Percentiles rank a stretch among this genome's conserved stretches.
phyloP scores from a whole-genome alignment of 1,140 invertebrate species.

The Tachypleus tridentatus region DNA sequence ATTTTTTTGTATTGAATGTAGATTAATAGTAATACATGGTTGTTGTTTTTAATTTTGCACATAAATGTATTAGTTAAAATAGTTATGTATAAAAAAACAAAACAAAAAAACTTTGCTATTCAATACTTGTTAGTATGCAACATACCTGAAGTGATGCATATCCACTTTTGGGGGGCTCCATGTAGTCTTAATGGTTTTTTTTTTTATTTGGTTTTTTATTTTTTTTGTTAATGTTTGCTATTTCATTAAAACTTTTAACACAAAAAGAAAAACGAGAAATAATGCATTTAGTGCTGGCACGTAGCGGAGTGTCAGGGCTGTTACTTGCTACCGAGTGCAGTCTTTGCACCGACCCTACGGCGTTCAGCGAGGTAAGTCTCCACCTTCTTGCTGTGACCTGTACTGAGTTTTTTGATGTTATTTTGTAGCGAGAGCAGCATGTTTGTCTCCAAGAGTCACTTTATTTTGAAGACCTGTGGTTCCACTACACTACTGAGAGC shows the following conservation, averaged over 20 bases:
- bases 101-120: too few species aligned
- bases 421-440: conserved; percentile 87
- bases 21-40: too few species aligned
- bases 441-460: conserved; percentile 85
- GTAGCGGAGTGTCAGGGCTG: conserved; percentile 9
- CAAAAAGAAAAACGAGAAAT: neutral
- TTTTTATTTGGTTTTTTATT: neutral
- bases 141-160: too few species aligned
- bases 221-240: neutral
- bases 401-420: neutral
- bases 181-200: too few species aligned
- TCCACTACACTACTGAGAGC: conserved; percentile 92
- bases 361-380: neutral
- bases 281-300: conserved; percentile 3
- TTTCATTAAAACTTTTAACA: neutral
- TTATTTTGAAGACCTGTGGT: conserved; percentile 98
- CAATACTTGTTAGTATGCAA: too few species aligned
- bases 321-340: conserved; percentile 9
- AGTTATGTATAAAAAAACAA: too few species aligned
- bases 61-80: too few species aligned
- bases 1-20: too few species aligned
- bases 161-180: too few species aligned
- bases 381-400: too few species aligned
- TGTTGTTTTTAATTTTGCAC: too few species aligned
- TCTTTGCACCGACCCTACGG: conserved; percentile 12